Evolutionary conservation across 2,113 vertebrate species (phyloP).

Genomic region (Psittacus erithacus): DNA sequence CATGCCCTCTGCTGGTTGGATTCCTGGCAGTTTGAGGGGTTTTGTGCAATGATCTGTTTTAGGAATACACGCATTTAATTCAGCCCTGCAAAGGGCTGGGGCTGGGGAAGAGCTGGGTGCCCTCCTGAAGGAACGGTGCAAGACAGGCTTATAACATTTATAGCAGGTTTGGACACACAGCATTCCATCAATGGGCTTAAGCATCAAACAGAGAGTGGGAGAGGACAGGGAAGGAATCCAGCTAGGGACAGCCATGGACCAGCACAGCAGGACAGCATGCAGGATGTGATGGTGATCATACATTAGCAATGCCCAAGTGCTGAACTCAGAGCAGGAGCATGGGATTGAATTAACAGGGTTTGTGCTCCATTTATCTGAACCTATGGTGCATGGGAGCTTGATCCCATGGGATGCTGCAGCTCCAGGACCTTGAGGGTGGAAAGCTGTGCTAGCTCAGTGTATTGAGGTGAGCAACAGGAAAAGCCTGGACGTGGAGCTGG

Average conservation of each 20-base stretch:
- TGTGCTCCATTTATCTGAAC: neutral
- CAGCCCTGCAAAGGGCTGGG: neutral
- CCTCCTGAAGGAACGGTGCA: neutral
- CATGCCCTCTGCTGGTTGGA: neutral
- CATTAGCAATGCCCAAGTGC: rapidly evolving
- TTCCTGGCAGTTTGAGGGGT: neutral
- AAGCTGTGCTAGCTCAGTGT: neutral
- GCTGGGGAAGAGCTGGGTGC: neutral
- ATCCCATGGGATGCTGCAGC: neutral
- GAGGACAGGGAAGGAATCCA: neutral
- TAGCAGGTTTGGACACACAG: neutral
- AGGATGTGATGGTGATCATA: neutral
- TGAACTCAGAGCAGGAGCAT: neutral
- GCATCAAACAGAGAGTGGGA: neutral
- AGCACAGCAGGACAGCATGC: rapidly evolving
- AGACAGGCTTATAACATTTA: neutral
- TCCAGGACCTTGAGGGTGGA: neutral
- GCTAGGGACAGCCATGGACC: neutral
- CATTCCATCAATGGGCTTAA: neutral
- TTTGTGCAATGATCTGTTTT: neutral
- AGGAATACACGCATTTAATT: neutral
- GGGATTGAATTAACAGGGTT: neutral
- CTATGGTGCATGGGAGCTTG: neutral
- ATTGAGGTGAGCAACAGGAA: neutral
- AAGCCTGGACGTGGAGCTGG: neutral